Percentiles rank a stretch among this genome's conserved stretches.
Conservation (phyloP, 1,140 invertebrate species). For the Radopholus similis region DNA sequence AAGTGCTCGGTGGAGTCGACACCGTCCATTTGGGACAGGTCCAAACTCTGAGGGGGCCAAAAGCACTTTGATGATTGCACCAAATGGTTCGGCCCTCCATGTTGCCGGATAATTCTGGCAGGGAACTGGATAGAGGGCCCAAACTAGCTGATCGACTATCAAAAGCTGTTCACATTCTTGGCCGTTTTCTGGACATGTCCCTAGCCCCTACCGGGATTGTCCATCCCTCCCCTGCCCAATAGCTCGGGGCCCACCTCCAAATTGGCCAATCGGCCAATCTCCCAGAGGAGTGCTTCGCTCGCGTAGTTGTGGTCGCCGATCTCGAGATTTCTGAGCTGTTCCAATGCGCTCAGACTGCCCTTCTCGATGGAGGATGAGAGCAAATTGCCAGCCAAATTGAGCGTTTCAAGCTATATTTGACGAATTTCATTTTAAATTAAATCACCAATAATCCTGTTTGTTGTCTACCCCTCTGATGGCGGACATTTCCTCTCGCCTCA, state of each 20-base stretch:
- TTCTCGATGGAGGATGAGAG: conserved; percentile 29
- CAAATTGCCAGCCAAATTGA: conserved; percentile 43
- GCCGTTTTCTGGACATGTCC: too few relatives aligned
- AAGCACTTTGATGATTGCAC: conserved; percentile 6
- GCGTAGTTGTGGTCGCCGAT: conserved; percentile 52
- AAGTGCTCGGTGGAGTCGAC: conserved; percentile 23
- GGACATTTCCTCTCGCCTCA: conserved; percentile 14
- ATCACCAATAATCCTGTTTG: background rate
- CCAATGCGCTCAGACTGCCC: conserved; percentile 30
- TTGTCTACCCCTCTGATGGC: conserved; percentile 4
- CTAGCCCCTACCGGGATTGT: too few relatives aligned
- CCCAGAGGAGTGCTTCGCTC: conserved; percentile 31
- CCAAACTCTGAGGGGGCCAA: conserved; percentile 17
- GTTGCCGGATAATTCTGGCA: too few relatives aligned
- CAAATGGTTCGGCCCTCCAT: too few relatives aligned
- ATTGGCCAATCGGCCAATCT: conserved; percentile 24
- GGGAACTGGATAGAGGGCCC: too few relatives aligned
- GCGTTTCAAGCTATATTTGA: conserved; percentile 46
- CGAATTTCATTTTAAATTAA: background rate
- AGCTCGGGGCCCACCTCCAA: conserved; percentile 30
- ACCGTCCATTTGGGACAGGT: conserved; percentile 42
- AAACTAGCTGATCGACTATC: too few relatives aligned
- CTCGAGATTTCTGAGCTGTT: conserved; percentile 28
- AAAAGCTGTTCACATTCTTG: too few relatives aligned
- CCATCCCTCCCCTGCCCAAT: too few relatives aligned